Evolutionary conservation across 2,888 invertebrate genomes (phyloP).

Genomic region (Pterobdella sp.): DNA sequence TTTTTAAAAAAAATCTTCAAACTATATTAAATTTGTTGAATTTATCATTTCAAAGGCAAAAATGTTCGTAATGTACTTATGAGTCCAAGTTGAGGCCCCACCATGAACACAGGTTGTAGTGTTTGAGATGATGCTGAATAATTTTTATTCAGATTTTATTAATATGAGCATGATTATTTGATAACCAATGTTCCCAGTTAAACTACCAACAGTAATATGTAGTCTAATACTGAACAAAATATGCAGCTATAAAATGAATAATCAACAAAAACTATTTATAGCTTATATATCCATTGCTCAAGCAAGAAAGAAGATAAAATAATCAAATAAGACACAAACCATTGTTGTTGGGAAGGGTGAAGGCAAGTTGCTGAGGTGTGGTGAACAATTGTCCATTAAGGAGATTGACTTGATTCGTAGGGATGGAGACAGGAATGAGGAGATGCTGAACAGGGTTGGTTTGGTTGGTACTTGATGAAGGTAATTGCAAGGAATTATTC

Average conservation of each 20-base stretch:
- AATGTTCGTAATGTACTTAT: neutral
- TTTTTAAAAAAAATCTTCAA: neutral
- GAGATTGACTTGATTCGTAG: slow-evolving; percentile 46
- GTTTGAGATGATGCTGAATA: neutral
- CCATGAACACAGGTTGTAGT: neutral
- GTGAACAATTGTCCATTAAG: slow-evolving; percentile 59
- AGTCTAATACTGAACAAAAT: no score
- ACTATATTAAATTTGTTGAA: neutral
- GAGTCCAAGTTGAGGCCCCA: neutral
- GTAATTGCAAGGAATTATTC: slow-evolving; percentile 13
- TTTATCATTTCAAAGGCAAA: neutral
- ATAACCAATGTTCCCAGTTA: no score
- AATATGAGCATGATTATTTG: neutral
- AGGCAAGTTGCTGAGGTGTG: slow-evolving; percentile 13
- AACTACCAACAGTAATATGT: no score
- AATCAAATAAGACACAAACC: neutral
- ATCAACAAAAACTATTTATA: neutral
- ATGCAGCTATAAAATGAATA: neutral
- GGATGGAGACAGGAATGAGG: slow-evolving; percentile 71
- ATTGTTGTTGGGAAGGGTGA: slow-evolving; percentile 18
- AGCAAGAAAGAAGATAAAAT: neutral
- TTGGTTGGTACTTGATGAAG: neutral
- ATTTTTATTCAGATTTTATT: no score
- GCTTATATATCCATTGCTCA: no score
- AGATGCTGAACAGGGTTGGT: slow-evolving; percentile 60